Conservation (phyloP, 2,888 invertebrate genomes). For the Ennomos fuscantarius region DNA sequence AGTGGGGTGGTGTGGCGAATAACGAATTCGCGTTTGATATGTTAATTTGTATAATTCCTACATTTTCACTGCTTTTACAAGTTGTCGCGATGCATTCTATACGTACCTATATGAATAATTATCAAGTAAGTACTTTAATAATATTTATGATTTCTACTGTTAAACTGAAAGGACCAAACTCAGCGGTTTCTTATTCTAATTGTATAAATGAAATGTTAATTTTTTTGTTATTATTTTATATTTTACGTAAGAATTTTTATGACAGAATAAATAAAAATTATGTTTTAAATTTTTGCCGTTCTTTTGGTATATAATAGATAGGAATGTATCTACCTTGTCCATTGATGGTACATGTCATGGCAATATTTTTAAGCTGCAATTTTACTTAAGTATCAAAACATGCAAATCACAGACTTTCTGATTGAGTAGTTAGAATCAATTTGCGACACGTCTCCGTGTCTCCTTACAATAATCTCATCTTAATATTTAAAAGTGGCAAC, state of each 20-base stretch:
- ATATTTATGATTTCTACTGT: not conserved
- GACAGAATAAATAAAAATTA: too few species aligned
- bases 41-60: constrained; percentile 75
- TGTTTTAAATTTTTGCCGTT: too few species aligned
- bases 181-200: too few species aligned
- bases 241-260: too few species aligned
- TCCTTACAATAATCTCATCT: constrained; percentile 71
- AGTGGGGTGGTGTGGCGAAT: constrained; percentile 63
- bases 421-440: constrained; percentile 59
- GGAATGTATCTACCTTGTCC: too few species aligned
- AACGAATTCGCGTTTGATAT: constrained; percentile 78
- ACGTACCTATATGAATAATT: constrained; percentile 40
- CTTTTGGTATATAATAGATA: too few species aligned
- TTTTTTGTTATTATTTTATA: too few species aligned
- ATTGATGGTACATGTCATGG: not conserved
- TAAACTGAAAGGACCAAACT: too few species aligned
- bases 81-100: constrained; percentile 51
- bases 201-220: too few species aligned
- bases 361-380: too few species aligned
- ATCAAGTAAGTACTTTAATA: constrained; percentile 37
- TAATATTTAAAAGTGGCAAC: constrained; percentile 79
- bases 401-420: constrained; percentile 11
- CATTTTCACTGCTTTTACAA: constrained; percentile 73
- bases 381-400: constrained; percentile 4
- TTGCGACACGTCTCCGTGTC: constrained; percentile 66